A percentile compares a stretch with the other conserved stretches of the same genome.
phyloP scores from a whole-genome alignment of 2,797 vertebrate genomes.

The Coilia nasus region DNA sequence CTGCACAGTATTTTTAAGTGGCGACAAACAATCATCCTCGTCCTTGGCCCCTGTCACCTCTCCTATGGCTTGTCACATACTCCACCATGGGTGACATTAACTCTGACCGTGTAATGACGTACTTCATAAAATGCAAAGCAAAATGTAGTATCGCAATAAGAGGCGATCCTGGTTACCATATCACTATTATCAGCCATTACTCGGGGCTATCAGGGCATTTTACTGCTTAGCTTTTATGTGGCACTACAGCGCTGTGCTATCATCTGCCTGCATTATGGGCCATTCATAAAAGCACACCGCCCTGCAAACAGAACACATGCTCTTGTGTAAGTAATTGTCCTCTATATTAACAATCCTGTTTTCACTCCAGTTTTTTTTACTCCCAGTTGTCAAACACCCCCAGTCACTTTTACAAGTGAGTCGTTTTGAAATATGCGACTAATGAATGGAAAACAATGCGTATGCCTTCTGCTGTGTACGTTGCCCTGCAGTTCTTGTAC shows the following conservation, averaged over 20 bases:
- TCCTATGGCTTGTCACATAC: background rate
- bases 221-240: background rate
- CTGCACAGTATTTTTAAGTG: too few species aligned
- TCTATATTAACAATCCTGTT: background rate
- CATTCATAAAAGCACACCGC: background rate
- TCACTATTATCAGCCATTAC: background rate
- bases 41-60: background rate
- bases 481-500: too few species aligned
- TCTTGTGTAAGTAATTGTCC: background rate
- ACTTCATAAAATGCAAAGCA: background rate
- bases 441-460: background rate
- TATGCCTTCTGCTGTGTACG: background rate
- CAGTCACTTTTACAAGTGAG: background rate
- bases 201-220: background rate
- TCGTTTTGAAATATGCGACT: background rate
- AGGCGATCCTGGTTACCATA: background rate
- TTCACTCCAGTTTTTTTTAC: background rate
- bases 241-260: constrained; percentile 2
- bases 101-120: background rate
- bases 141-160: constrained; percentile 2
- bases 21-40: background rate
- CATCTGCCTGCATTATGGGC: background rate
- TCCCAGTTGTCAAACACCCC: background rate
- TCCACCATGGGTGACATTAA: background rate
- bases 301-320: background rate